Conservation (phyloP, 2,797 vertebrate genomes). For the Phalloptychus januarius region DNA sequence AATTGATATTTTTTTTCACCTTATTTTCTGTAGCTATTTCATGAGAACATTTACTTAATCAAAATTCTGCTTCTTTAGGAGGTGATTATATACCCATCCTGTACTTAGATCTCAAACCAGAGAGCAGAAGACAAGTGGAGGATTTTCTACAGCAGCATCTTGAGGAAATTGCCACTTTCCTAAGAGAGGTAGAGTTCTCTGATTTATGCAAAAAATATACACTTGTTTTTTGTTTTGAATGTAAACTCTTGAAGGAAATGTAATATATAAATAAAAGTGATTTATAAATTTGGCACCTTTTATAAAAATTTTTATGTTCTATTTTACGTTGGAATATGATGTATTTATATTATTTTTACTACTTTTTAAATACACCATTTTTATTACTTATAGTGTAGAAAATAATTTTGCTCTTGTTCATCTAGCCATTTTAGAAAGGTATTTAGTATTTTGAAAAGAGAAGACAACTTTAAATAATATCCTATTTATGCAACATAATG, state of each 20-base stretch:
- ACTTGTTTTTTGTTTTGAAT: background rate
- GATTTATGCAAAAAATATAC: too few species aligned
- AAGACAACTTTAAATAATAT: slow-evolving; percentile 1
- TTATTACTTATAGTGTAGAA: background rate
- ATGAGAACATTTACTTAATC: background rate
- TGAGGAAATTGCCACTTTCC: background rate
- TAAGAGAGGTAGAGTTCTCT: background rate
- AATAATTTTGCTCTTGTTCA: slow-evolving; percentile 9
- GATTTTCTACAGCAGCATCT: background rate
- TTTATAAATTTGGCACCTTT: background rate
- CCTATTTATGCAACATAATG: slow-evolving; percentile 35
- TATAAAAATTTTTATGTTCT: slow-evolving; percentile 6
- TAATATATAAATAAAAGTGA: background rate
- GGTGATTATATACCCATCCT: background rate
- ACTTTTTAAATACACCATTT: background rate
- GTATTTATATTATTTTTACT: background rate
- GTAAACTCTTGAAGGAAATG: background rate
- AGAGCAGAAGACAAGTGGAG: background rate
- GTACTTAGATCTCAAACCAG: background rate
- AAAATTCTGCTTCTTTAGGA: background rate
- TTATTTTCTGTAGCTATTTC: background rate
- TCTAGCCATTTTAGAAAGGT: background rate
- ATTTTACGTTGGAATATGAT: background rate
- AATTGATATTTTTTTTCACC: background rate
- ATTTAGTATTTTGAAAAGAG: slow-evolving; percentile 9